Base-by-base conservation (phyloP, 2,113 vertebrate genomes). In the Diadophis punctatus region DNA sequence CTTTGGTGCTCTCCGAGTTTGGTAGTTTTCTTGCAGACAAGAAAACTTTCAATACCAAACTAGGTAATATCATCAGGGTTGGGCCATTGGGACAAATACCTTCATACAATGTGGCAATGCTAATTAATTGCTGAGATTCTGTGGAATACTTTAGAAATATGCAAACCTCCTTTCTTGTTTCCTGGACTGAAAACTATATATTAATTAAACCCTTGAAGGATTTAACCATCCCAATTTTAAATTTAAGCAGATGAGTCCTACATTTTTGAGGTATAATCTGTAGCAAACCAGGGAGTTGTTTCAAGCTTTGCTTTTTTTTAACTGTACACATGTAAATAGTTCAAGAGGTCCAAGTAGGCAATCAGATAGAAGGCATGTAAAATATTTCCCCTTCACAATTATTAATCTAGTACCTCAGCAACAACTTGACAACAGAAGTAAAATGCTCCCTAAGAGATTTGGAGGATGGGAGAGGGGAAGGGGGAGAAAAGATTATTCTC, bases 351-450 rank as follows among this genome's bases (percentile, higher is more conserved):
- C 90, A 80, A 93, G 90, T 86, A 95, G 92, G 93, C 87, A 94
- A 96, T 95, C 94, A 91, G 53, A 91, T 93, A 93, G 95, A 97
- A 97, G 93, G 80, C 86, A 93, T 89, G 96, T 93, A 97, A 92
- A 95, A 95, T 96, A 96, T 96, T 95, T 90, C 22, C 20, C 85
- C 95, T 91, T 95, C 97, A 95, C 94, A 96, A 96, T 97, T 95
- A 95, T 95, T 97, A 97, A 96, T 58, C 63, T 85, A 93, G 96
- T 98, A 97, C 96, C 96, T 97, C 95, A 80, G 97, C 97, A 98
- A 97, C 97, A 98, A 96, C 97, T 97, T 97, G 96, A 97, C 93
- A 97, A 96, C 96, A 97, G 97, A 98, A 80, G 55, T 97, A 97
- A 97, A 97, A 97, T 96, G 95, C 48, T 94, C 91, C 97, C 94